Conservation (phyloP, 2,888 invertebrate species). For the Phengaris alcon region DNA sequence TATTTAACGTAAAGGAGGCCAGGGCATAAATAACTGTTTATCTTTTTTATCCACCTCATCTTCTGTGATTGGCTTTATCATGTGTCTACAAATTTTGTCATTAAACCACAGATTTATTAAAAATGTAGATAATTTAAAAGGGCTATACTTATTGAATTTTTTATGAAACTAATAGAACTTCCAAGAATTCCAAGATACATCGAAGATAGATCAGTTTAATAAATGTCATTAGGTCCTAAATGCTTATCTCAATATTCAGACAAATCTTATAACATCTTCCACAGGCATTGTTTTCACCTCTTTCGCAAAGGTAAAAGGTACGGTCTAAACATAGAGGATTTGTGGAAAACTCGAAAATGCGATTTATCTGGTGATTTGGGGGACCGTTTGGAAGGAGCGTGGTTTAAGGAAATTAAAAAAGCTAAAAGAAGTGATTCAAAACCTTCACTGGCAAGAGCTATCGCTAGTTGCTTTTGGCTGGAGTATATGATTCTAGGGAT, state of each 20-base stretch:
- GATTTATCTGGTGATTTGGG: constrained; percentile 83
- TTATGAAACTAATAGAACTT: too few species aligned
- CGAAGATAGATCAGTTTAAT: too few species aligned
- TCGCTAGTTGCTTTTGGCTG: constrained; percentile 79
- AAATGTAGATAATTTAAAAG: too few species aligned
- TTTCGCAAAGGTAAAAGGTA: constrained; percentile 25
- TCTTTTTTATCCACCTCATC: too few species aligned
- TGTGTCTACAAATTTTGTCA: neutral
- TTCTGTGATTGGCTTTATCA: too few species aligned
- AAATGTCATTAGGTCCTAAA: too few species aligned
- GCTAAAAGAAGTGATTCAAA: constrained; percentile 66
- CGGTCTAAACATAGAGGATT: constrained; percentile 18
- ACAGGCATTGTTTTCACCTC: constrained; percentile 53
- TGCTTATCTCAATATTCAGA: neutral
- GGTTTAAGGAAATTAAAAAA: constrained; percentile 77
- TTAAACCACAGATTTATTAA: too few species aligned
- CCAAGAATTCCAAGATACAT: too few species aligned
- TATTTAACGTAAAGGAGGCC: neutral
- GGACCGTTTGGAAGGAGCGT: constrained; percentile 81
- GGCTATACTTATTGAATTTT: too few species aligned
- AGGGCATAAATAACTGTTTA: neutral
- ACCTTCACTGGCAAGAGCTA: constrained; percentile 80
- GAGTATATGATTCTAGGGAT: constrained; percentile 80
- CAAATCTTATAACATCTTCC: neutral
- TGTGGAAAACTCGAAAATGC: constrained; percentile 52